These are phyloP conservation scores for Urocynchramus pylzowi DNA, from an alignment of 2,113 vertebrate genomes.

Conservation along the genomic window DNA sequence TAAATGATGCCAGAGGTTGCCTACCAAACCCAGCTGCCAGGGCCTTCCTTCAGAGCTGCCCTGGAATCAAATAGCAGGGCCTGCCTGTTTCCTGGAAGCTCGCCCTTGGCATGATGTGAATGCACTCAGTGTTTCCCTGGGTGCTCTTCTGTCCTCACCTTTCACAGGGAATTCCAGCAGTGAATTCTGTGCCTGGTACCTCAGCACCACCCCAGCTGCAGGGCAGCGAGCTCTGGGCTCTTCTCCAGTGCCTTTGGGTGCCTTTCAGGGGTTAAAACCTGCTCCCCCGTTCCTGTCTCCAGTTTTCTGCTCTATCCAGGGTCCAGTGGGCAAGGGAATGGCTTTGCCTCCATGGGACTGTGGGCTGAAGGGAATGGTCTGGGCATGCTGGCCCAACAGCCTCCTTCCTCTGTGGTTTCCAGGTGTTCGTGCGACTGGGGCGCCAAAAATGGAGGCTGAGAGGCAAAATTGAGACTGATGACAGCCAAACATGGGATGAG, in stretches of 20 bases:
- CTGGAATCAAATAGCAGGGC: neutral
- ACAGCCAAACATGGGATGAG: slow-evolving; percentile 91
- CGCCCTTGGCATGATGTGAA: neutral
- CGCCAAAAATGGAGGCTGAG: slow-evolving; percentile 90
- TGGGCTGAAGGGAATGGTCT: fast-evolving
- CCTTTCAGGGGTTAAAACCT: neutral
- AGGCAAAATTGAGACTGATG: slow-evolving; percentile 87
- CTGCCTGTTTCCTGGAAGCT: neutral
- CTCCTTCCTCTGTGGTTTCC: neutral
- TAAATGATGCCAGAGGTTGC: neutral
- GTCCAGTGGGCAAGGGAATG: neutral
- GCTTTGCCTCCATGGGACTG: neutral
- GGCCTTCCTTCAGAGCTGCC: neutral
- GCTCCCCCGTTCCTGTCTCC: neutral
- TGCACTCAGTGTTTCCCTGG: neutral
- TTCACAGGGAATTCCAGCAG: neutral
- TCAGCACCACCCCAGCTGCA: neutral
- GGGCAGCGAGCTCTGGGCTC: neutral
- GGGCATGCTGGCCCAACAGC: fast-evolving
- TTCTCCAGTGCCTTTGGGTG: neutral
- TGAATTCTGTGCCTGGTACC: neutral
- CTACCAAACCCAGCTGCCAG: neutral
- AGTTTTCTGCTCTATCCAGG: neutral
- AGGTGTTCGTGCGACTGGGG: slow-evolving; percentile 88
- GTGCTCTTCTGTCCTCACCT: neutral